Percentiles rank a stretch among this genome's conserved stretches.
phyloP scores from a whole-genome alignment of 2,113 vertebrate genomes.

The Peromyscus maniculatus region DNA sequence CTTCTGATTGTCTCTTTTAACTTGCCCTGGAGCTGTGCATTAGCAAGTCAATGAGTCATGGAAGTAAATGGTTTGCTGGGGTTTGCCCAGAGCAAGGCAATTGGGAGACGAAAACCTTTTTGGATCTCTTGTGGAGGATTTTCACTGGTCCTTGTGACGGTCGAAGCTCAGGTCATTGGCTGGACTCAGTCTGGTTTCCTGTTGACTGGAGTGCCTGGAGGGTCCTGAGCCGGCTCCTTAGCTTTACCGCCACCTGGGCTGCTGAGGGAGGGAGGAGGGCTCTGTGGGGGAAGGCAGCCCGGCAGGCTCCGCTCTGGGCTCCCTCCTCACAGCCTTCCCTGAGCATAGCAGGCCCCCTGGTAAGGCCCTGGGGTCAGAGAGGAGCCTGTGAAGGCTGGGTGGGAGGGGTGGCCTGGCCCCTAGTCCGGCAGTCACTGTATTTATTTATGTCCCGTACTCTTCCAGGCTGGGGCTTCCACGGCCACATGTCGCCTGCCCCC shows the following conservation, averaged over 20 bases:
- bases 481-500: neutral
- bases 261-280: too few relatives aligned
- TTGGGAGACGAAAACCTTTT: neutral
- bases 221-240: neutral
- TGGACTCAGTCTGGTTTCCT: neutral
- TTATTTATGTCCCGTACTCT: neutral
- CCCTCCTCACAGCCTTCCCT: neutral
- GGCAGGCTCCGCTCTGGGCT: neutral
- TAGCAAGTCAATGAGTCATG: slow-evolving; percentile 82
- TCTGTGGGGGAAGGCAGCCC: neutral
- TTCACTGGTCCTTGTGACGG: neutral
- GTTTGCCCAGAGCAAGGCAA: slow-evolving; percentile 22
- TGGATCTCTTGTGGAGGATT: slow-evolving; percentile 3
- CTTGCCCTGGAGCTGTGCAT: slow-evolving; percentile 51
- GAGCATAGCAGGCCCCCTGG: neutral
- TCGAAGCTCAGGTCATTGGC: neutral
- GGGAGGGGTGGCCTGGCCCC: neutral
- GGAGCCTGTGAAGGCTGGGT: neutral
- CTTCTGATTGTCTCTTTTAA: slow-evolving; percentile 68
- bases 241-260: neutral
- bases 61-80: slow-evolving; percentile 69
- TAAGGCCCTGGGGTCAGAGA: neutral
- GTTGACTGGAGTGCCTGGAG: neutral
- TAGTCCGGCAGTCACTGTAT: neutral
- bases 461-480: neutral